These are phyloP conservation scores for Limnodromus scolopaceus DNA, from an alignment of 2,797 vertebrate species.

Conservation along the genomic window DNA sequence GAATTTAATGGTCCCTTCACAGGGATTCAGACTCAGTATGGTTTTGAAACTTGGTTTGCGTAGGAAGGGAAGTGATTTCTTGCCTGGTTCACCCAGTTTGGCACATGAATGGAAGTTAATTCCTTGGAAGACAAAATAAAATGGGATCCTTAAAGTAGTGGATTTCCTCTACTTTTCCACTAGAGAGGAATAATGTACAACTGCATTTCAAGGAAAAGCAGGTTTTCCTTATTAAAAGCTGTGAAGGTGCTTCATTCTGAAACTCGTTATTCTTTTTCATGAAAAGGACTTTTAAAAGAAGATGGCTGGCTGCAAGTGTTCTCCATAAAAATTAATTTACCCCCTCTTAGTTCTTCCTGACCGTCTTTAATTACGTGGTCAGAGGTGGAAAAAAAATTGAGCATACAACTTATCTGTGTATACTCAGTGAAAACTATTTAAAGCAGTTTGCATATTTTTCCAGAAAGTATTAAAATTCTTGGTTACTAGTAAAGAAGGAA, in stretches of 20 bases:
- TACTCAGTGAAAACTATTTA: neutral
- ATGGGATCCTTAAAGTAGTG: neutral
- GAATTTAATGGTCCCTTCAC: neutral
- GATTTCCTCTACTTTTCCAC: neutral
- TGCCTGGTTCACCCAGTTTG: neutral
- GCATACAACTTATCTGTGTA: neutral
- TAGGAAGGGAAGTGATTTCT: neutral
- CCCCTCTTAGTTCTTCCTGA: neutral
- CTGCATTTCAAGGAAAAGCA: neutral
- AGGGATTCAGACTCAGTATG: neutral
- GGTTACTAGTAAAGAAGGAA: neutral
- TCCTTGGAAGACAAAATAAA: neutral
- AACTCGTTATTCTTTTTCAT: neutral
- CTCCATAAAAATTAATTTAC: neutral
- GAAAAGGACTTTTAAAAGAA: neutral
- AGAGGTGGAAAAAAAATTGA: neutral
- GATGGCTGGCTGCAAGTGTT: neutral
- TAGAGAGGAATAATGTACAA: neutral
- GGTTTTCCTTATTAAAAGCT: neutral
- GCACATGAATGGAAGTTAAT: neutral
- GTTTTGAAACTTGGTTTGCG: neutral
- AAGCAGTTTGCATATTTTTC: neutral
- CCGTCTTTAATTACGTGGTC: neutral
- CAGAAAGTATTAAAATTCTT: neutral
- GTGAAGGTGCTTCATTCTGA: neutral